Conservation (phyloP, 2,888 invertebrate species). For the Emmelina monodactyla region DNA sequence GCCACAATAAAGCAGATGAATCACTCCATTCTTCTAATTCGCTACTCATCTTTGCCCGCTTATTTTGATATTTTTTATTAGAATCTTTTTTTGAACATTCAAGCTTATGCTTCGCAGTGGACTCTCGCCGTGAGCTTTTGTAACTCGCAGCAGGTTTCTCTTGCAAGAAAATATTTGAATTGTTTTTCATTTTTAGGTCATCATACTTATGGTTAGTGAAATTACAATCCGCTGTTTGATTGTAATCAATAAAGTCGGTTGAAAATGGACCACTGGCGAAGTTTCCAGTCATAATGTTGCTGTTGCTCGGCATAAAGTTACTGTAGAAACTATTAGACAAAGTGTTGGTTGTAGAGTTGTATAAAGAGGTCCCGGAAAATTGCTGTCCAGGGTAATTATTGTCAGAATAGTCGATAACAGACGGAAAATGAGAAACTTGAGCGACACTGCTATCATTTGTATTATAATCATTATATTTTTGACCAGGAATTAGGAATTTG, state of each 20-base stretch:
- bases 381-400: constrained; percentile 48
- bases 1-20: constrained; percentile 41
- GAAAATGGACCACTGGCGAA: constrained; percentile 45
- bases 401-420: constrained; percentile 51
- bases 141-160: constrained; percentile 40
- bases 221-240: constrained; percentile 48
- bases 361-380: constrained; percentile 49
- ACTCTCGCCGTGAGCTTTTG: constrained; percentile 44
- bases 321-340: constrained; percentile 57
- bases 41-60: constrained; percentile 37
- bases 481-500: constrained; percentile 39
- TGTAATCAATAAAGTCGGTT: constrained; percentile 53
- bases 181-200: constrained; percentile 51
- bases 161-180: constrained; percentile 31
- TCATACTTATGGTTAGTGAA: constrained; percentile 52
- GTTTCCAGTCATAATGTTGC: constrained; percentile 48
- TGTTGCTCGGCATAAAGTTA: constrained; percentile 50
- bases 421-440: constrained; percentile 57
- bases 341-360: constrained; percentile 52
- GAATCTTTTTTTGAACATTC: constrained; percentile 58
- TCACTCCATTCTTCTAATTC: constrained; percentile 55
- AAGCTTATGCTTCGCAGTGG: constrained; percentile 50
- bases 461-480: constrained; percentile 47
- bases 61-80: constrained; percentile 50
- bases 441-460: constrained; percentile 46